Evolutionary conservation across 2,113 vertebrate species (phyloP).

Genomic region (Cromileptes altivelis): DNA sequence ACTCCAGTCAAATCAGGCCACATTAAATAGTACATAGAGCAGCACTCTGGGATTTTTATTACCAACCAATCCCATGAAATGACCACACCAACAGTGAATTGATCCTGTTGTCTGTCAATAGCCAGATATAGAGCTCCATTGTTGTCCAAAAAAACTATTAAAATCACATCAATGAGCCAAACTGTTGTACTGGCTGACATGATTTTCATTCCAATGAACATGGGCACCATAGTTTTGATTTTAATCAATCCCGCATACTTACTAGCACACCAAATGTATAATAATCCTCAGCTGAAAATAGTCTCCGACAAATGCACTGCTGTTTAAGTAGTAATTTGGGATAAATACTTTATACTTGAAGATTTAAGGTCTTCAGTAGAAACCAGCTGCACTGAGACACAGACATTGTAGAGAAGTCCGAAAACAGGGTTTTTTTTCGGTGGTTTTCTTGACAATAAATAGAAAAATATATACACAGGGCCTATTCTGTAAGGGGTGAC

Average conservation of each 20-base stretch:
- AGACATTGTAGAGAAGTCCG: background rate
- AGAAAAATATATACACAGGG: background rate
- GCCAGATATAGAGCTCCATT: background rate
- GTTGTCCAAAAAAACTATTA: background rate
- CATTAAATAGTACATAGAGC: background rate
- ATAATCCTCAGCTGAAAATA: background rate
- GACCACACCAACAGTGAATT: background rate
- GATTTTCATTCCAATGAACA: background rate
- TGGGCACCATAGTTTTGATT: background rate
- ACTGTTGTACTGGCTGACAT: background rate
- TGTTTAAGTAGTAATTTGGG: background rate
- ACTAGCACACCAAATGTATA: background rate
- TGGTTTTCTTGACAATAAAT: background rate
- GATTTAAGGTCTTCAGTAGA: background rate
- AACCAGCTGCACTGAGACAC: background rate
- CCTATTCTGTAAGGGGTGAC: background rate
- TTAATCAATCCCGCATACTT: background rate
- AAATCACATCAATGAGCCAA: background rate
- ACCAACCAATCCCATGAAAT: background rate
- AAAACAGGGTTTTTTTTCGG: background rate
- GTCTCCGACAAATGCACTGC: background rate
- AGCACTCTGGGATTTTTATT: background rate
- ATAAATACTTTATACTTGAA: background rate
- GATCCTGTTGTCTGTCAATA: background rate
- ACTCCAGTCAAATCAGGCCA: slow-evolving; percentile 25